Evolutionary conservation across 2,888 invertebrate species (phyloP).

Genomic region (Lucinisca nassula): DNA sequence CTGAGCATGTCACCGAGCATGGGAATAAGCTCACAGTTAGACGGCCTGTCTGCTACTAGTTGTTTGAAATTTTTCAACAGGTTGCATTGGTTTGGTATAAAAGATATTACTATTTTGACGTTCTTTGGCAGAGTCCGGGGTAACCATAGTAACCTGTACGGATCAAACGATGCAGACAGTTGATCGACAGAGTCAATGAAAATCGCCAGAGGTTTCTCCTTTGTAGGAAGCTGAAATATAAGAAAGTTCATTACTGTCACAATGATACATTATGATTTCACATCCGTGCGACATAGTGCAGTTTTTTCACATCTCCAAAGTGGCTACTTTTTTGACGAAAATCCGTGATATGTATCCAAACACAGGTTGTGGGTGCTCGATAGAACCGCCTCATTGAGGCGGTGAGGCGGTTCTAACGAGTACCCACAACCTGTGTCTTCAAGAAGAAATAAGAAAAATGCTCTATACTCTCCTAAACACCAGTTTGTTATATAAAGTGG

Average conservation of each 20-base stretch:
- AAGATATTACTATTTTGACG: conserved; percentile 77
- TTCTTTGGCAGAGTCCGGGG: conserved; percentile 76
- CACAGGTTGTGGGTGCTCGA: no score
- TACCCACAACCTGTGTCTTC: no score
- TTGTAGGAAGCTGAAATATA: conserved; percentile 67
- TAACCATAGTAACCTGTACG: conserved; percentile 80
- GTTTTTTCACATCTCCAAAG: no score
- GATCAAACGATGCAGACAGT: conserved; percentile 72
- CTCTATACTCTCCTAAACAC: no score
- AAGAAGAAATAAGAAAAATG: no score
- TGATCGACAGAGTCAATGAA: conserved; percentile 81
- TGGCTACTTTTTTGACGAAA: no score
- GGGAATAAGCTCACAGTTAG: conserved; percentile 70
- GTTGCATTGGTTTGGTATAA: conserved; percentile 73
- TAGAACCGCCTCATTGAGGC: no score
- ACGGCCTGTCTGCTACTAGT: conserved; percentile 37
- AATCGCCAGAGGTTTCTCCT: conserved; percentile 70
- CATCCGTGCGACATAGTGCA: no score
- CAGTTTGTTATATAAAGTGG: no score
- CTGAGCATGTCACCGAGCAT: conserved; percentile 73
- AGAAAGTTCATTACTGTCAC: background rate
- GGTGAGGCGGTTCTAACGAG: no score
- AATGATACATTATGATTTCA: no score
- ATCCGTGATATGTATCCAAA: no score
- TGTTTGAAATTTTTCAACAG: conserved; percentile 74